Base-by-base conservation (phyloP, 2,888 invertebrate genomes). In the Horisme vitalbata region DNA sequence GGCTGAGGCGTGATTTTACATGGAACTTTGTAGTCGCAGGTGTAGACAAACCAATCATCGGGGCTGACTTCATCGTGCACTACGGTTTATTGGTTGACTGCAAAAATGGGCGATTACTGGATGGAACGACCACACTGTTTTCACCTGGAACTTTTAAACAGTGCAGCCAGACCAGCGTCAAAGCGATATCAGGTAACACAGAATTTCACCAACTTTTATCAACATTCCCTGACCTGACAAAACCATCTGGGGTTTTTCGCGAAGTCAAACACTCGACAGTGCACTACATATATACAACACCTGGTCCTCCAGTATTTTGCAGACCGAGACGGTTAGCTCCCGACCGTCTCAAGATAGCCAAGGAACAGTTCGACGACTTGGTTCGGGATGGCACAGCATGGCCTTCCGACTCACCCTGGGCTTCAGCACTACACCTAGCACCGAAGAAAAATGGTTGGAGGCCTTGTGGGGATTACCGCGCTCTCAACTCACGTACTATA, bases 391-490 rank as follows among this genome's bases (percentile, higher is more conserved):
- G 37, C 12, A 38, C 21, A 20, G 37, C 28, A 8, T 8, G 30
- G 1, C 27, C 30, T 14, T 45, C 38, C 1, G 28, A 45, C 1
- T 24, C 24, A 23, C 28, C 52, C 57, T 34, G 63, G 65, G 0
- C 67, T 61, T 62, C 0, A 45, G 49, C 2, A 49, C 52, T 20
- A 21, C 45, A n/a, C 67, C 72, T 75, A 32, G 71, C 63, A 41
- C n/a, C n/a, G n/a, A 61, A 63, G 28, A 50, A 56, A 5, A 61
- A 61, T 10, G 52, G 58, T 1, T 72, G 70, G 71, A 45, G 75
- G 1, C 69, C 70, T 0, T 77, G 79, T 45, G 74, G 75, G 0
- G 75, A 81, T 30, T 80, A 71, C 43, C 41, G 78, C 0, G 7
- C 11, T 1, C 48, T 79, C 0, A 79, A 76, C 31, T 61, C 63